Evolutionary conservation across 2,888 invertebrate genomes (phyloP).

Genomic region (Brenthis hecate): DNA sequence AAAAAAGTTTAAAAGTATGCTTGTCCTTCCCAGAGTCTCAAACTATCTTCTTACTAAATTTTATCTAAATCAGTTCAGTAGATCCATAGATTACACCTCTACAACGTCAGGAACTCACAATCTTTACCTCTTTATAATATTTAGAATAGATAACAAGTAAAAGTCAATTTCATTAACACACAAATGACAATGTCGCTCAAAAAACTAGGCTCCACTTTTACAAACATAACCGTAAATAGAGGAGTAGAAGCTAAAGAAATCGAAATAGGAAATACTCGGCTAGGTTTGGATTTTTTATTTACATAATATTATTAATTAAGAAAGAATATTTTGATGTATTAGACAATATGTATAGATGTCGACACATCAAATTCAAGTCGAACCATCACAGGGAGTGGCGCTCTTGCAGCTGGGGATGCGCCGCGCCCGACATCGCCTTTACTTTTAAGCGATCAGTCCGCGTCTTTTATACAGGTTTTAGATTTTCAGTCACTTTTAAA

Average conservation of each 20-base stretch:
- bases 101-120: too few relatives aligned
- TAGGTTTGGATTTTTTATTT: conserved; percentile 29
- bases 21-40: too few relatives aligned
- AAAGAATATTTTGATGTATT: neutral
- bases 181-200: conserved; percentile 41
- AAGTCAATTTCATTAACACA: neutral
- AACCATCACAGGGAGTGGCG: conserved; percentile 6
- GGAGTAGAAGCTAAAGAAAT: conserved; percentile 55
- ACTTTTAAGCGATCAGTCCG: conserved; percentile 43
- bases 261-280: conserved; percentile 43
- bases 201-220: conserved; percentile 43
- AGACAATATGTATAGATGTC: conserved; percentile 7
- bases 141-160: too few relatives aligned
- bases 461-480: conserved; percentile 54
- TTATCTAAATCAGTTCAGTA: too few relatives aligned
- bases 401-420: conserved; percentile 32
- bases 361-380: conserved; percentile 22
- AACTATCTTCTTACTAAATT: too few relatives aligned
- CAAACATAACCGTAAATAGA: conserved; percentile 47
- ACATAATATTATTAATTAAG: too few relatives aligned
- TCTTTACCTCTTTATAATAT: too few relatives aligned
- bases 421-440: conserved; percentile 27
- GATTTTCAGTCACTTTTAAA: neutral
- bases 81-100: too few relatives aligned
- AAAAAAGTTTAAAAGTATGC: too few relatives aligned